Base-by-base conservation (phyloP, 2,797 vertebrate genomes). In the Hyperoplus immaculatus region DNA sequence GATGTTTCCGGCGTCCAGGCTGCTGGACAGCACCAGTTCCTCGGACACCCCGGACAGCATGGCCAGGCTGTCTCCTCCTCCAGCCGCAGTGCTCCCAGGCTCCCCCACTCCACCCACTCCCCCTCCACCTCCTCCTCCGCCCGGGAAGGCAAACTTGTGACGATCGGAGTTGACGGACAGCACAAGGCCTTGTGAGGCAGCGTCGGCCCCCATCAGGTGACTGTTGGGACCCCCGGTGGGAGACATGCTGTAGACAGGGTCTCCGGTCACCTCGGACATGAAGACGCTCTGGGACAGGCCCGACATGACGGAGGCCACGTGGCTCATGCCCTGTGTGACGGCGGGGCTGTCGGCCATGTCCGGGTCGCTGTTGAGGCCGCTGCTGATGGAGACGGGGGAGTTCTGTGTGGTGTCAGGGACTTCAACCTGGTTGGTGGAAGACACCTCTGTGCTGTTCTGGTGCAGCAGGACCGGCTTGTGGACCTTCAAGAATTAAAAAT, bases 391-490 rank as follows among this genome's bases (percentile, higher is more conserved):
- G 82, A 99, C 98, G 0, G 98, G 98, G 55, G 98, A 99, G 91
- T 98, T 99, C 94, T 99, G 98, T 8, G 98, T 99, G 4, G 98
- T 99, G 94, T 99, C 98, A 0, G 98, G 98, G 41, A 99, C 98
- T 90, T 99, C 98, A 72, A 99, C 98, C 93, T 99, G 98, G 93
- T 99, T 99, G 93, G 97, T 98, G 72, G 98, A 99, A 43, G 98
- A 97, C 75, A 99, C 98, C 92, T 99, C 98, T 0, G 98, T 98
- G 95, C 98, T 99, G 93, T 96, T 99, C 93, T 99, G 98, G 89
- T 99, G 98, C 76, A 99, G 96, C 84, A 99, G 94, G 58, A 95
- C 95, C 0, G 98, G 98, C 94, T 99, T 99, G 51, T 97, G 96
- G 93, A 99, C 97, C 92, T 29, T 29, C 29, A 3, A 29, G 29